Evolutionary conservation across 2,797 vertebrate species (phyloP), one percentile per base, ranked within the genome.

Genomic region (Anableps anableps): DNA sequence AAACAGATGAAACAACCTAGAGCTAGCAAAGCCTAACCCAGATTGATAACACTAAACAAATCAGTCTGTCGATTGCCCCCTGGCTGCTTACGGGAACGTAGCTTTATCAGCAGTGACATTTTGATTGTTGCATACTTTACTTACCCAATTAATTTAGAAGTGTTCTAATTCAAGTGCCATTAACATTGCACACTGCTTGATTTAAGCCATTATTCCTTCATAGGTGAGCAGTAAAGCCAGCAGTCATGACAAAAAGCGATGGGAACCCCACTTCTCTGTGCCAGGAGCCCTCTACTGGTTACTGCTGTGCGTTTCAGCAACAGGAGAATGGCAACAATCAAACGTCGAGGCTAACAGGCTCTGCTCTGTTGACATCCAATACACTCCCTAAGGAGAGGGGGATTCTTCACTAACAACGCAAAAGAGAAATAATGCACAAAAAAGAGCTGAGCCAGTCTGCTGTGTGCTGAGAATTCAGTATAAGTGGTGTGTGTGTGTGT

Each of bases 41-140:
- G 93, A 94, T 92, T 94, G 92, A 94, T 94, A 93, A 93, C 91
- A 84, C 88, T 85, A 92, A 94, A 90, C 90, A 94, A 95, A 95
- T 93, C 92, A 93, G 90, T 74, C 89, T 89, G 91, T 92, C 88
- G 77, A 93, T 91, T 90, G n/a, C 86, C 84, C 85, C 26, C 81
- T 36, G 75, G 75, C 55, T 79, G 79, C 88, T 85, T 88, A 88
- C 90, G 83, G 88, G 81, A 84, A 88, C 82, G 84, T 74, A 85
- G 88, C 91, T 95, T 93, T 82, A 93, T 95, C 89, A 91, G 83
- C 89, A 83, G 82, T 92, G 93, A 93, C 88, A 91, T 85, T 93
- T 94, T 92, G 89, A 95, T 90, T 86, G 93, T 91, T 88, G 80
- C 88, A 90, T 92, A 88, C 88, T 87, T 92, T 91, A 88, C 86